Evolutionary conservation across 2,113 vertebrate species (phyloP).

Genomic region (Scomber japonicus): DNA sequence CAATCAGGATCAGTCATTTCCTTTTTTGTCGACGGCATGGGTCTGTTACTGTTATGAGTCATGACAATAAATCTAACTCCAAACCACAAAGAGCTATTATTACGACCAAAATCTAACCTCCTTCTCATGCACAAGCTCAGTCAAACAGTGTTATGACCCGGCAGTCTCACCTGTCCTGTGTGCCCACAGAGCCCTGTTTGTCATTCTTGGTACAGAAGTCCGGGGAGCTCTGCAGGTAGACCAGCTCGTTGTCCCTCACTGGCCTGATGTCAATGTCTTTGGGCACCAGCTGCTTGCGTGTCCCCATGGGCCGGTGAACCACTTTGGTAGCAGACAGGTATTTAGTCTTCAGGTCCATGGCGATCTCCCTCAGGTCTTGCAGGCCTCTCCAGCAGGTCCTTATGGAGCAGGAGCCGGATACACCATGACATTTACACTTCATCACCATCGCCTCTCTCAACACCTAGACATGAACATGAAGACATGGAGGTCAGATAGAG

Average conservation of each 20-base stretch:
- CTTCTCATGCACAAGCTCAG: not conserved
- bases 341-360: constrained; percentile 95
- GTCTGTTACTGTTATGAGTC: constrained; percentile 21
- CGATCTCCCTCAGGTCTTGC: constrained; percentile 93
- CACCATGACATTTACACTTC: constrained; percentile 99
- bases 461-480: constrained; percentile 79
- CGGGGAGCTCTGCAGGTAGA: constrained; percentile 97
- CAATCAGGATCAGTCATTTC: constrained; percentile 50
- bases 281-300: constrained; percentile 97
- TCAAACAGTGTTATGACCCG: not conserved
- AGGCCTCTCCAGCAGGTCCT: constrained; percentile 98
- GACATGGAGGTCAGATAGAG: not conserved
- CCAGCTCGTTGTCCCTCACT: constrained; percentile 93
- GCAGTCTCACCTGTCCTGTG: constrained; percentile 92
- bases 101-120: not conserved
- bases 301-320: constrained; percentile 94
- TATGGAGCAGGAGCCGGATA: constrained; percentile 98
- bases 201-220: constrained; percentile 97
- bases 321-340: constrained; percentile 98
- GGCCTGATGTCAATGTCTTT: constrained; percentile 98
- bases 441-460: constrained; percentile 93
- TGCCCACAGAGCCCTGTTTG: constrained; percentile 94
- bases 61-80: constrained; percentile 1
- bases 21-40: constrained; percentile 42
- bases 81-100: not conserved